Evolutionary conservation across 1,140 invertebrate species (phyloP).

Genomic region (Eumeta japonica): DNA sequence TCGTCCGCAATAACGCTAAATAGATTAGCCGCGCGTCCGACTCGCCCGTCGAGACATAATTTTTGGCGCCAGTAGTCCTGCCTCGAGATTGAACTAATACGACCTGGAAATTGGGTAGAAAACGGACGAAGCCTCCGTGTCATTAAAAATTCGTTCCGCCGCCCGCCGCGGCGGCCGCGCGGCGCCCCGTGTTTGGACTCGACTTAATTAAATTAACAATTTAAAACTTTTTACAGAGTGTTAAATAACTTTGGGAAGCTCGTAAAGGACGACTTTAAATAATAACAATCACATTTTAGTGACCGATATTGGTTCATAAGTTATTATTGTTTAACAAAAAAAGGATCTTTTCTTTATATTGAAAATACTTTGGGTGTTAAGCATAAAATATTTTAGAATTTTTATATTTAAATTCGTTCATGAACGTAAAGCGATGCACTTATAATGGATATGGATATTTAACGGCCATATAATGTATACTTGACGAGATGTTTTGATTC

Average conservation of each 20-base stretch:
- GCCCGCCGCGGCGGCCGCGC: too few relatives aligned
- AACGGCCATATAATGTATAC: too few relatives aligned
- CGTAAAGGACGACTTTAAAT: constrained; percentile 37
- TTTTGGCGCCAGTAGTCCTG: constrained; percentile 57
- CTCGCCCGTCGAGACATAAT: constrained; percentile 52
- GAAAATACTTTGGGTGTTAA: too few relatives aligned
- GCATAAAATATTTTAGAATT: too few relatives aligned
- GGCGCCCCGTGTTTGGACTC: too few relatives aligned
- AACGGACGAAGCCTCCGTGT: constrained; percentile 48
- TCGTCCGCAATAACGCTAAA: constrained; percentile 47
- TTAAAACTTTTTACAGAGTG: constrained; percentile 47
- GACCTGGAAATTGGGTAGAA: constrained; percentile 58
- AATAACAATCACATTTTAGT: constrained; percentile 45
- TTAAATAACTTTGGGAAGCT: constrained; percentile 43
- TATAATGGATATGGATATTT: too few relatives aligned
- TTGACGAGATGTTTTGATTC: too few relatives aligned
- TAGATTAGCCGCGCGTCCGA: constrained; percentile 45
- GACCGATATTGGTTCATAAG: constrained; percentile 32
- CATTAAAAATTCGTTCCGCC: constrained; percentile 51
- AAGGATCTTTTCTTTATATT: too few relatives aligned
- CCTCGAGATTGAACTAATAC: constrained; percentile 57
- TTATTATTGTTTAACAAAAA: too few relatives aligned
- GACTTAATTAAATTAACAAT: constrained; percentile 52
- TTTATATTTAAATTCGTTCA: too few relatives aligned
- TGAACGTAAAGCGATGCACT: too few relatives aligned